These are phyloP conservation scores for Bembecia ichneumoniformis DNA, from an alignment of 2,888 invertebrate species.

Conservation along the genomic window DNA sequence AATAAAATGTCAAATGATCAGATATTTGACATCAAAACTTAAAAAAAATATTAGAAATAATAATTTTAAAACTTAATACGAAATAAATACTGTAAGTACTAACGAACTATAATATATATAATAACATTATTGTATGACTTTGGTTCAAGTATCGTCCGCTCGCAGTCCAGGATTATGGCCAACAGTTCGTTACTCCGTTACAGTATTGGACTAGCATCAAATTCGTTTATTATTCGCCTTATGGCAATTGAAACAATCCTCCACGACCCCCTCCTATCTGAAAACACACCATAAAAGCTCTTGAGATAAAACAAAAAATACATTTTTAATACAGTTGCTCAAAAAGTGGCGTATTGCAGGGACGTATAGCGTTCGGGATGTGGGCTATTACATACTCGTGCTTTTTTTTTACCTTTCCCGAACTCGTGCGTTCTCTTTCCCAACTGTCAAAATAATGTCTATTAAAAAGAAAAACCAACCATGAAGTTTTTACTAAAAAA, in stretches of 20 bases:
- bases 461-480: too few relatives aligned
- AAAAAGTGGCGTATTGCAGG: too few relatives aligned
- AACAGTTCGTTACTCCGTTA: conserved; percentile 61
- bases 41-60: conserved; percentile 30
- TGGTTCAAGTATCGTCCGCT: conserved; percentile 47
- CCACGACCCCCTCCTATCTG: conserved; percentile 5
- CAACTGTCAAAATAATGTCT: too few relatives aligned
- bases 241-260: conserved; percentile 9
- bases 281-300: conserved; percentile 2
- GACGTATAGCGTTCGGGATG: too few relatives aligned
- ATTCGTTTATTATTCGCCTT: conserved; percentile 44
- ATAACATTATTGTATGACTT: conserved; percentile 28
- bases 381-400: too few relatives aligned
- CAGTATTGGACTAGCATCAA: conserved; percentile 67
- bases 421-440: too few relatives aligned
- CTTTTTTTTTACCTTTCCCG: too few relatives aligned
- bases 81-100: conserved; percentile 73
- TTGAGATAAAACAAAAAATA: too few relatives aligned
- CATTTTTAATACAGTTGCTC: too few relatives aligned
- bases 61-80: conserved; percentile 41
- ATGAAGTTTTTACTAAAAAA: too few relatives aligned
- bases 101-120: conserved; percentile 11
- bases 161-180: conserved; percentile 55
- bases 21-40: conserved; percentile 15
- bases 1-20: conserved; percentile 30